phyloP scores from a whole-genome alignment of 2,113 vertebrate genomes.

The Tiliqua scincoides region DNA sequence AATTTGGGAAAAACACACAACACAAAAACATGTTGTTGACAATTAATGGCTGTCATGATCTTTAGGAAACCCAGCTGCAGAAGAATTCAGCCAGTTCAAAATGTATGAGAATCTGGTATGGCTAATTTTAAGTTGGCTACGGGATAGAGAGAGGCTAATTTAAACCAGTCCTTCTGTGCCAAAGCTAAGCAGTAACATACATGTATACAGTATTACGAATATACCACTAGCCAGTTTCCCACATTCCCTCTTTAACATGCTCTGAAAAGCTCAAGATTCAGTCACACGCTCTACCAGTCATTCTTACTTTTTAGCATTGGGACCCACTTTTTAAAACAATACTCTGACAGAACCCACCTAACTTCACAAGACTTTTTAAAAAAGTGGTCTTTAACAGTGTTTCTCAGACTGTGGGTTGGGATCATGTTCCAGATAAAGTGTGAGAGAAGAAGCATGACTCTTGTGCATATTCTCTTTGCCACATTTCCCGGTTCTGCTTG shows the following conservation, averaged over 20 bases:
- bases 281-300: neutral
- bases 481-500: neutral
- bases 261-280: neutral
- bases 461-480: neutral
- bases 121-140: conserved; percentile 3
- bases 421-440: neutral
- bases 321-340: too few relatives aligned
- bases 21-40: neutral
- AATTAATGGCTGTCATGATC: neutral
- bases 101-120: neutral
- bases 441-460: neutral
- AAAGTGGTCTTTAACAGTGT: too few relatives aligned
- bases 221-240: neutral
- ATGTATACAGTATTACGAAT: neutral
- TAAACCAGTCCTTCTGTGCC: neutral
- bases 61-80: neutral
- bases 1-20: neutral
- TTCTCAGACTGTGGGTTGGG: too few relatives aligned
- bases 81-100: neutral
- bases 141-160: neutral
- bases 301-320: too few relatives aligned
- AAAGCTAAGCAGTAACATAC: neutral
- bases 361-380: too few relatives aligned
- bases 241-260: neutral
- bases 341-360: too few relatives aligned